Percentiles rank a stretch among this genome's conserved stretches.
phyloP scores from a whole-genome alignment of 2,797 vertebrate species.

The Enteromius viviparus region DNA sequence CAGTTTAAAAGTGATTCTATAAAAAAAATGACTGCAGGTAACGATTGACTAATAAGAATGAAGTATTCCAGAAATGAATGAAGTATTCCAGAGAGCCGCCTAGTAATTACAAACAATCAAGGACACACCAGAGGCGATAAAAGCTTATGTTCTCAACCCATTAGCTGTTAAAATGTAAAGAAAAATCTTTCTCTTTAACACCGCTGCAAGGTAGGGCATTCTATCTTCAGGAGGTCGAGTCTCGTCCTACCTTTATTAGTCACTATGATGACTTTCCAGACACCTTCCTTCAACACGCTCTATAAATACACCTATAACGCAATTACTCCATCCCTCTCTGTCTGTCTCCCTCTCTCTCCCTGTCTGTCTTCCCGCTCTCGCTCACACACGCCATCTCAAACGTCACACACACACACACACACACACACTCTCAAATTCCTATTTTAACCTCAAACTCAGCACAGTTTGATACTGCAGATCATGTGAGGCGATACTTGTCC shows the following conservation, averaged over 20 bases:
- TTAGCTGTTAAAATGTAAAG: conserved; percentile 34
- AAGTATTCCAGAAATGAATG: background rate
- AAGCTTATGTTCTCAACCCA: background rate
- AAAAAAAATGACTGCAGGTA: background rate
- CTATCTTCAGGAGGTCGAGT: conserved; percentile 39
- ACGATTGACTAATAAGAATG: conserved; percentile 2
- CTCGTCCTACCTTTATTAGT: conserved; percentile 59
- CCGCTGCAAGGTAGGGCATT: conserved; percentile 22
- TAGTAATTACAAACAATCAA: conserved; percentile 21
- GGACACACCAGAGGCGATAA: background rate
- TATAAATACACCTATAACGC: conserved; percentile 55
- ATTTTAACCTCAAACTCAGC: conserved; percentile 34
- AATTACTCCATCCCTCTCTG: conserved; percentile 50
- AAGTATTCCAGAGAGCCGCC: background rate
- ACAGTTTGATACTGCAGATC: conserved; percentile 49
- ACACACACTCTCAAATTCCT: conserved; percentile 9
- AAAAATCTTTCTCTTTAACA: background rate
- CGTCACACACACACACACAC: conserved; percentile 64
- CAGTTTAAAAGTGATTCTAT: background rate
- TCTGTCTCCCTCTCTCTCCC: conserved; percentile 19
- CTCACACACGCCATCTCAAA: conserved; percentile 61
- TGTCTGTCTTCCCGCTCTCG: conserved; percentile 39
- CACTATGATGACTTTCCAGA: conserved; percentile 56
- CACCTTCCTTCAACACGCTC: conserved; percentile 54
- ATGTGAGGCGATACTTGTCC: conserved; percentile 35